Base-by-base conservation (phyloP, 2,113 vertebrate species). In the Alouatta palliata region DNA sequence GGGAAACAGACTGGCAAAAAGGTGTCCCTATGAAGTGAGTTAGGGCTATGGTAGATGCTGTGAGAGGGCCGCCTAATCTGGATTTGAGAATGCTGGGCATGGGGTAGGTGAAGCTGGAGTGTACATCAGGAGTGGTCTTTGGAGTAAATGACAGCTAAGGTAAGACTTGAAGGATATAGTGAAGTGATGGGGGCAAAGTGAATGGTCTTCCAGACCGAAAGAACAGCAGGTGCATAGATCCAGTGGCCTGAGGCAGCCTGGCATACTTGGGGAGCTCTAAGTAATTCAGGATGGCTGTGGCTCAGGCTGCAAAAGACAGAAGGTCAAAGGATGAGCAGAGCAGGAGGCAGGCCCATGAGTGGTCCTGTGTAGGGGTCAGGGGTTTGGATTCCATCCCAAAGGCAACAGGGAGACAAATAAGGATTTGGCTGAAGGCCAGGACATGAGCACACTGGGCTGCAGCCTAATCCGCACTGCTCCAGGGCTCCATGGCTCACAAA, bases 391-490 rank as follows among this genome's bases (percentile, higher is more conserved):
- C 68, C 23, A 20, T 25, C 58, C 21, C 71, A 8, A 40, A 30
- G 54, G 25, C 56, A 30, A 32, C 0, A 8, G 23, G 70, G 35
- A 87, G 86, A 54, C n/a, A 0, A 27, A 19, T 64, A 21, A 45
- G 20, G 45, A 47, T 32, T 35, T 25, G 52, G 68, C 3, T 8
- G 11, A 0, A 0, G 13, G 14, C 0, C 12, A 45, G n/a, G 76
- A 10, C 86, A 1, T 14, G 30, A 2, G 13, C 7, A 4, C 25
- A 0, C 49, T 5, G 58, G 79, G 58, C 45, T 40, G 4, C 19
- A 11, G 37, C 17, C 1, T 0, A 0, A 3, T 20, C 10, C 11
- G 0, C n/a, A 1, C 0, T 23, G 20, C 6, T 14, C 32, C 32
- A 19, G 37, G 82, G 49, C 35, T 20, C 6, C 30, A 5, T 2